phyloP scores from a whole-genome alignment of 2,113 vertebrate species.

The Rutilus rutilus region DNA sequence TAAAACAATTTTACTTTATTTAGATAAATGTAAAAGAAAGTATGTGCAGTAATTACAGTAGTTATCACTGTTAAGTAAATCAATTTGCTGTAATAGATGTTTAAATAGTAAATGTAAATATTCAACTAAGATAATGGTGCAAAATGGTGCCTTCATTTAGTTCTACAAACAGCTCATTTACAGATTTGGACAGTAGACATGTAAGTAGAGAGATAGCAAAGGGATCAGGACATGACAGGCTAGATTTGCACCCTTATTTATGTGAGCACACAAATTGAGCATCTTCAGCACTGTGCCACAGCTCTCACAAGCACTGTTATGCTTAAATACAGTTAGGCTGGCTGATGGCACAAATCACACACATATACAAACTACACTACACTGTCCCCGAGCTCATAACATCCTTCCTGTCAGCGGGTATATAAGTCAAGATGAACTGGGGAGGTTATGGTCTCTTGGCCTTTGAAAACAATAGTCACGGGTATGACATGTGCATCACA shows the following conservation, averaged over 20 bases:
- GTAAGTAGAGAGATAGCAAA: background rate
- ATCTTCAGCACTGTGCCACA: background rate
- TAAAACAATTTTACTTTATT: background rate
- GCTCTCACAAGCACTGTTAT: background rate
- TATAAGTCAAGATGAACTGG: conserved; percentile 29
- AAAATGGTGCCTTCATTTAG: background rate
- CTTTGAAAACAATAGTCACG: conserved; percentile 29
- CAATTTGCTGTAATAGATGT: too few relatives aligned
- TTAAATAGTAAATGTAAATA: background rate
- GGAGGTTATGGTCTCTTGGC: conserved; percentile 1
- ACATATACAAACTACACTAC: conserved; percentile 8
- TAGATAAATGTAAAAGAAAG: background rate
- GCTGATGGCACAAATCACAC: background rate
- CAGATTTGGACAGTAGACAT: background rate
- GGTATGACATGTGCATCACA: conserved; percentile 19
- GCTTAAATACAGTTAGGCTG: conserved; percentile 6
- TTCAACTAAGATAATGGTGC: background rate
- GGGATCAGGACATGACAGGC: background rate
- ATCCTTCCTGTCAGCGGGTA: conserved; percentile 33
- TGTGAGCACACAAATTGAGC: background rate
- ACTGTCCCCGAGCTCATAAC: conserved; percentile 36
- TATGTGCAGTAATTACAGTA: background rate
- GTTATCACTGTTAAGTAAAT: background rate
- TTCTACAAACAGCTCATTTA: background rate
- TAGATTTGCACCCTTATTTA: background rate